Evolutionary conservation across 2,113 vertebrate genomes (phyloP).

Genomic region (Pao palembangensis): DNA sequence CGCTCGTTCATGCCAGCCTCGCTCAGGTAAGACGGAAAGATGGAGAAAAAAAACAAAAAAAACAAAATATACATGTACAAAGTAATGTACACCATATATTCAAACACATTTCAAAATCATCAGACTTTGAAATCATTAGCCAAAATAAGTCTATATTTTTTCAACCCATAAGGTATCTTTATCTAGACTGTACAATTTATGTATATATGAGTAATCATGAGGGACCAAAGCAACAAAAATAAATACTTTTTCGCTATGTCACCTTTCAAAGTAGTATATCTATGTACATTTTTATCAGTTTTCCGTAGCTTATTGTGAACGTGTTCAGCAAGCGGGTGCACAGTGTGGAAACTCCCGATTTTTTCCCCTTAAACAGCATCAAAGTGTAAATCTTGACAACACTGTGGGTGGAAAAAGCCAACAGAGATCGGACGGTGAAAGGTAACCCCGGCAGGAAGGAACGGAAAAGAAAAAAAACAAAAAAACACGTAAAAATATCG

Average conservation of each 20-base stretch:
- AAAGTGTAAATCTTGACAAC: conserved; percentile 47
- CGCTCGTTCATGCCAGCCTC: conserved; percentile 54
- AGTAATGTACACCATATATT: conserved; percentile 77
- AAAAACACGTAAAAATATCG: conserved; percentile 22
- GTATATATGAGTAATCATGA: conserved; percentile 77
- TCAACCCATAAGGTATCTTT: conserved; percentile 67
- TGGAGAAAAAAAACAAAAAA: conserved; percentile 52
- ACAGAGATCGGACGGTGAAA: conserved; percentile 40
- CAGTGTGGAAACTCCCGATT: conserved; percentile 47
- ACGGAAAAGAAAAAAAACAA: conserved; percentile 23
- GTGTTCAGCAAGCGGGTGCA: conserved; percentile 80
- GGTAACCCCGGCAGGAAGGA: conserved; percentile 54
- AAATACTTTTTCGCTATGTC: conserved; percentile 86
- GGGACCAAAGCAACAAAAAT: conserved; percentile 85
- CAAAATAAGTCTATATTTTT: conserved; percentile 77
- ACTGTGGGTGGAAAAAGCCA: conserved; percentile 33
- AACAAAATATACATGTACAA: conserved; percentile 73
- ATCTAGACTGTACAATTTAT: conserved; percentile 75
- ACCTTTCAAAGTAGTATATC: conserved; percentile 80
- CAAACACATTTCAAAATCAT: conserved; percentile 76
- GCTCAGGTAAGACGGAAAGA: conserved; percentile 49
- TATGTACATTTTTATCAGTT: conserved; percentile 78
- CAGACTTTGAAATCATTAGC: conserved; percentile 75
- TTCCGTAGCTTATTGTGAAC: conserved; percentile 81
- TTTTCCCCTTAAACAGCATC: conserved; percentile 39